Evolutionary conservation across 2,113 vertebrate species (phyloP).

Genomic region (Telmatochromis sp.): DNA sequence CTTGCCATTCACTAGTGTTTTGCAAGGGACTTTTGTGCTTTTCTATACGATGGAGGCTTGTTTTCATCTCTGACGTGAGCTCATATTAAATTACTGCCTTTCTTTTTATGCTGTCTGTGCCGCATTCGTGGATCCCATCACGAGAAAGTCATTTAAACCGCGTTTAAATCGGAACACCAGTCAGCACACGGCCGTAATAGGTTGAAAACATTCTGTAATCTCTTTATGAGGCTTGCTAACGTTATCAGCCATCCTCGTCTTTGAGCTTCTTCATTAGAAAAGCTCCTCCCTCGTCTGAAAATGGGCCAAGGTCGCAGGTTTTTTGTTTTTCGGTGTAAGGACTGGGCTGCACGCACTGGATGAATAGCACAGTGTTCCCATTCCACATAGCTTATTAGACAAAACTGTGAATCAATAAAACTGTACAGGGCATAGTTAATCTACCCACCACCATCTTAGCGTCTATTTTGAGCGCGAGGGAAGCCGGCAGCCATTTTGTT

Average conservation of each 20-base stretch:
- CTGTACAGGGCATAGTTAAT: constrained; percentile 36
- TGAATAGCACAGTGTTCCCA: constrained; percentile 26
- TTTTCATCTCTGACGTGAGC: constrained; percentile 38
- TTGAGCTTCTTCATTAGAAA: constrained; percentile 18
- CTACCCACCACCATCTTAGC: constrained; percentile 57
- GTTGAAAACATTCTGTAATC: constrained; percentile 35
- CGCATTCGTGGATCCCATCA: constrained; percentile 11
- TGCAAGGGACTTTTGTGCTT: constrained; percentile 31
- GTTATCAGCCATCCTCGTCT: constrained; percentile 4
- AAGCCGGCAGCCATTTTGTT: constrained; percentile 67
- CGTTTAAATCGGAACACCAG: background rate
- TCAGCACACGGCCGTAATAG: background rate
- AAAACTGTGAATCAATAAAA: constrained; percentile 52
- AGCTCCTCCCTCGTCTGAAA: constrained; percentile 6
- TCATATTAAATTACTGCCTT: constrained; percentile 37
- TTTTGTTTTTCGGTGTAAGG: background rate
- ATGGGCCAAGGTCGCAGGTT: constrained; percentile 40
- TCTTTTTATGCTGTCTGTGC: background rate
- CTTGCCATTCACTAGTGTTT: constrained; percentile 64
- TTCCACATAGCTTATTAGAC: constrained; percentile 27
- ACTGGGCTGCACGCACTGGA: background rate
- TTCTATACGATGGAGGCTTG: constrained; percentile 5
- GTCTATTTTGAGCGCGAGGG: constrained; percentile 31
- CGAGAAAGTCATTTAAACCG: constrained; percentile 28
- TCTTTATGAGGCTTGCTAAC: constrained; percentile 3